Evolutionary conservation across 2,888 invertebrate genomes (phyloP), one percentile per base, ranked within the genome.

Genomic region (Epirrhoe tristata): DNA sequence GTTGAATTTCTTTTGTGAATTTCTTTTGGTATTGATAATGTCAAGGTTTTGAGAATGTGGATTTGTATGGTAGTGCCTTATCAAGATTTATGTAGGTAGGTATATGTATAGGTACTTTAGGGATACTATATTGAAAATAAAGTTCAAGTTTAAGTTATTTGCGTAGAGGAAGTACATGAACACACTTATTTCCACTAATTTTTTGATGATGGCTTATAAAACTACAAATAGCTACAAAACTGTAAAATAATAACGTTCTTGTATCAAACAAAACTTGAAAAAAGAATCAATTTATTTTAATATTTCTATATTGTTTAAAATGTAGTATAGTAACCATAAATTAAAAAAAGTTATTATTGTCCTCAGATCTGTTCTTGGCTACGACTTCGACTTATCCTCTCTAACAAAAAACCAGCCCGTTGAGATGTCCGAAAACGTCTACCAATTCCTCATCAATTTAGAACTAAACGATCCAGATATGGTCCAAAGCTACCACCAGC

Each of bases 351-450:
- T n/a, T n/a, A n/a, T n/a, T n/a, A 36, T 60, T 63, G 56, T 67
- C 81, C 82, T 14, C 84, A 91, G 91, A 61, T 76, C 79, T 5
- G 73, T 83, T 5, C 79, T 94, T 54, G 93, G 94, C 14, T 93
- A 87, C 61, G 91, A 92, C 1, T 83, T 93, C 0, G 90, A 93
- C 66, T 58, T 93, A 58, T 87, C 89, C 71, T 88, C 88, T 0
- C 83, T 94, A 64, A 93, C 93, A 0, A 83, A 83, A 64, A 88
- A 92, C 73, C 88, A 90, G 71, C 80, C 85, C 0, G 91, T 93
- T 0, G 82, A 87, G 0, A 71, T 92, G 12, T 83, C 81, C 7
- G 92, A 92, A 56, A 93, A 93, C 51, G 82, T 91, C 6, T 93
- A 93, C 70, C 83, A 88, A 61, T 94, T 87, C 73, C 81, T 94